Evolutionary conservation across 2,888 invertebrate genomes (phyloP).

Genomic region (Tenthredo mesomela): DNA sequence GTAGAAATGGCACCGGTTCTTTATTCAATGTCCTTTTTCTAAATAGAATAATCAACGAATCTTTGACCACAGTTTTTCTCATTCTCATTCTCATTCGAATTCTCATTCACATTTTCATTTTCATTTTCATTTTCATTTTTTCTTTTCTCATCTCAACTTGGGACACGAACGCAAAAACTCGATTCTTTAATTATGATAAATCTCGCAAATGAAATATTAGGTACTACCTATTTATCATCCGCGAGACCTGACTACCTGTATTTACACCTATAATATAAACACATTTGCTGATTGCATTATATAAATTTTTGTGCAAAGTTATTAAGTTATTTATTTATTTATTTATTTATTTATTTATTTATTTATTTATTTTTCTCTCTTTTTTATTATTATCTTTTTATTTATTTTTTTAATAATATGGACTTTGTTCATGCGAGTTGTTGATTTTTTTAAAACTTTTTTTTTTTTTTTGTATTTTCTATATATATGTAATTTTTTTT

Average conservation of each 20-base stretch:
- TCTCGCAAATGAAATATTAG: neutral
- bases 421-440: constrained; percentile 34
- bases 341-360: constrained; percentile 31
- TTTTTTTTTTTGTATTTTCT: constrained; percentile 25
- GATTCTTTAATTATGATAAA: neutral
- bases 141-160: neutral
- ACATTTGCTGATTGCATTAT: constrained; percentile 64
- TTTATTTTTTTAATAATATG: constrained; percentile 52
- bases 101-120: too few species aligned
- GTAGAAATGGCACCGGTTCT: constrained; percentile 74
- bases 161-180: constrained; percentile 22
- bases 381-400: constrained; percentile 16
- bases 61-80: neutral
- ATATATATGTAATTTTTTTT: neutral
- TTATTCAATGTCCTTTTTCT: constrained; percentile 58
- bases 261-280: constrained; percentile 68
- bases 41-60: constrained; percentile 14
- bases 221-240: neutral
- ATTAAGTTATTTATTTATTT: constrained; percentile 36
- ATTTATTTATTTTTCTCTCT: constrained; percentile 45
- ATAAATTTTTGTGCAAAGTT: constrained; percentile 31
- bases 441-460: constrained; percentile 60
- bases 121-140: neutral
- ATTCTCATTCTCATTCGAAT: too few species aligned
- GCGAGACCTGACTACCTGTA: constrained; percentile 57